A percentile compares a stretch with the other conserved stretches of the same genome.
Evolutionary conservation across 35 echinoderm and acorn worm genomes (phyloP).

Genomic region (Ptychodera flava): DNA sequence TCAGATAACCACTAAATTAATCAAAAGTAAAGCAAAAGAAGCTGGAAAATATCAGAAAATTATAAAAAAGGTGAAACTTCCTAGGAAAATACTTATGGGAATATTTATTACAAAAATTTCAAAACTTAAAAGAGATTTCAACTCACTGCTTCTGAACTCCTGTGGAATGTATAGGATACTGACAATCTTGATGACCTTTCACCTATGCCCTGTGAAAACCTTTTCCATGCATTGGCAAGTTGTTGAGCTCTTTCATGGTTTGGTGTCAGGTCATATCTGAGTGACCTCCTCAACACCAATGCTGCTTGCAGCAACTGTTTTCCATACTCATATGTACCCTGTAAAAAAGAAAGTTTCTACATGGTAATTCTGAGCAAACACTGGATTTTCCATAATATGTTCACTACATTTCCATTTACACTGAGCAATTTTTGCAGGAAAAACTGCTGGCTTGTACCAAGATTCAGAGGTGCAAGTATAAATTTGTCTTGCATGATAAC

Average conservation of each 20-base stretch:
- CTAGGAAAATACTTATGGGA: no score
- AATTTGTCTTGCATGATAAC: no score
- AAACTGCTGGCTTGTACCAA: no score
- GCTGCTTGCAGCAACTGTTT: constrained; percentile 70
- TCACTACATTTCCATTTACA: not conserved
- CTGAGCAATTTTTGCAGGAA: no score
- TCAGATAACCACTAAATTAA: no score
- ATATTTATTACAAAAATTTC: no score
- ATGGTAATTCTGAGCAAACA: not conserved
- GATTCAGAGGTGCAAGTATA: no score
- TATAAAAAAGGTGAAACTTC: no score
- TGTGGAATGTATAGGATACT: constrained; percentile 88
- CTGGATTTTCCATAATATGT: not conserved
- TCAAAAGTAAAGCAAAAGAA: no score
- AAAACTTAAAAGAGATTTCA: no score
- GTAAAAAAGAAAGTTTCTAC: constrained; percentile 13
- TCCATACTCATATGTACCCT: constrained; percentile 93
- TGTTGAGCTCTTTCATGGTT: constrained; percentile 74
- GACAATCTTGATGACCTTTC: constrained; percentile 81
- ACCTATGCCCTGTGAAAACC: constrained; percentile 60
- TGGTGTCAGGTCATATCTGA: constrained; percentile 58
- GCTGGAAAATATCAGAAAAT: no score
- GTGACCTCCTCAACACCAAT: constrained; percentile 66
- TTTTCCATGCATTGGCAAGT: constrained; percentile 76
- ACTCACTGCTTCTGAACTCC: constrained; percentile 80